phyloP scores from a whole-genome alignment of 2,113 vertebrate species.

The Perca flavescens region DNA sequence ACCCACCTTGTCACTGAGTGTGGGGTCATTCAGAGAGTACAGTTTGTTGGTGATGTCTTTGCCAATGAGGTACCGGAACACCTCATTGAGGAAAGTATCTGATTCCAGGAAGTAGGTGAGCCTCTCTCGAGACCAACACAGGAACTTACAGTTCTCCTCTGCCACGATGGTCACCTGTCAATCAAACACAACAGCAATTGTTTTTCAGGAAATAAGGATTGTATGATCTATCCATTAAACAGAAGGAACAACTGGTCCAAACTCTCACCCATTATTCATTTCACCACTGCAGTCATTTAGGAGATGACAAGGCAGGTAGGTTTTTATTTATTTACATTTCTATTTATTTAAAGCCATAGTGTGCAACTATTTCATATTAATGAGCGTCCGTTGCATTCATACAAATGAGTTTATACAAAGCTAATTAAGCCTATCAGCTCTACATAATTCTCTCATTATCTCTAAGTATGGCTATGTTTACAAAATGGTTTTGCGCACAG shows the following conservation, averaged over 20 bases:
- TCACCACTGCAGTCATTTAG: neutral
- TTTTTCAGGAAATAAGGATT: neutral
- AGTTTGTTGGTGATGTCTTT: conserved; percentile 99
- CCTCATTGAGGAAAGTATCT: conserved; percentile 95
- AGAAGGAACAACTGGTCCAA: neutral
- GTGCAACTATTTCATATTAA: no score
- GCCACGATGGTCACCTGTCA: conserved; percentile 94
- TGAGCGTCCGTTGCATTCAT: no score
- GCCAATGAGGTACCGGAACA: conserved; percentile 96
- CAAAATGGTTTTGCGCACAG: no score
- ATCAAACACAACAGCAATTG: conserved; percentile 10
- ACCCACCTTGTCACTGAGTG: conserved; percentile 95
- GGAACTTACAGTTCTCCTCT: conserved; percentile 95
- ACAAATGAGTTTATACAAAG: no score
- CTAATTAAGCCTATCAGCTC: no score
- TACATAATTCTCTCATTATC: no score
- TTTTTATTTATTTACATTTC: neutral
- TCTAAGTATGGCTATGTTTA: no score
- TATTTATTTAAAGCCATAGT: neutral
- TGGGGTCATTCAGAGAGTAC: conserved; percentile 97
- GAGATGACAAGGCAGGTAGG: neutral
- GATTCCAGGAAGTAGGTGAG: conserved; percentile 97
- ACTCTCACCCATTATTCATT: neutral
- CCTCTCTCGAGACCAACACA: conserved; percentile 97
- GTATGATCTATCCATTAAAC: neutral